Evolutionary conservation across 2,113 vertebrate species (phyloP).

Genomic region (Spea bombifrons): DNA sequence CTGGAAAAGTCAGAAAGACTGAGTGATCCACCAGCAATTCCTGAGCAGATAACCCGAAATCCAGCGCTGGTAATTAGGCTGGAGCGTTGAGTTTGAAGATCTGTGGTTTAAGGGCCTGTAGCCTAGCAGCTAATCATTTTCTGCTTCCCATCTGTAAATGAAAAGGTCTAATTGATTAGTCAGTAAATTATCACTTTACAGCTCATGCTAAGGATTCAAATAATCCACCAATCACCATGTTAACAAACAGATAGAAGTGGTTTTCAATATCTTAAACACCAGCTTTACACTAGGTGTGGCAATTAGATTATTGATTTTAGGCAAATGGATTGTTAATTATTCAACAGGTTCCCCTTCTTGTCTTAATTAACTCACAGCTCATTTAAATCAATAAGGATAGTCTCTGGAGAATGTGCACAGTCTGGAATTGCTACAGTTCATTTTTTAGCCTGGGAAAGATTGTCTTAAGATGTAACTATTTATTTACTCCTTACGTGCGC

Average conservation of each 20-base stretch:
- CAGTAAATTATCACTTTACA: slow-evolving; percentile 80
- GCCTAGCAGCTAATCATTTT: slow-evolving; percentile 53
- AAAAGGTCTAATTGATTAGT: slow-evolving; percentile 71
- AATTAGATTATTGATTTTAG: slow-evolving; percentile 84
- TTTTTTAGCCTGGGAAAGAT: slow-evolving; percentile 7
- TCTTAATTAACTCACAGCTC: slow-evolving; percentile 79
- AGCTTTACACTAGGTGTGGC: slow-evolving; percentile 73
- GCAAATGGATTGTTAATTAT: slow-evolving; percentile 82
- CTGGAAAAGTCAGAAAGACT: too few species aligned
- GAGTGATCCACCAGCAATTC: too few species aligned
- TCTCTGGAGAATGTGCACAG: slow-evolving; percentile 58
- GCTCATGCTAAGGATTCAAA: slow-evolving; percentile 66
- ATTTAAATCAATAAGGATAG: slow-evolving; percentile 71
- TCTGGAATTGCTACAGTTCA: slow-evolving; percentile 28
- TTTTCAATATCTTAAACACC: slow-evolving; percentile 69
- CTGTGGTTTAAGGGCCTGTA: neutral
- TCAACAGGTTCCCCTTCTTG: slow-evolving; percentile 71
- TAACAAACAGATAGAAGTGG: slow-evolving; percentile 69
- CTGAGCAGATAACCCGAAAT: too few species aligned
- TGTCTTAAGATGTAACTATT: slow-evolving; percentile 20
- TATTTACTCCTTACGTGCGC: neutral
- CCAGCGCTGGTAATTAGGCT: too few species aligned
- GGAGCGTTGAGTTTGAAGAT: too few species aligned
- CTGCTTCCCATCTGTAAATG: slow-evolving; percentile 62
- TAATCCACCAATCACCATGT: slow-evolving; percentile 70